A percentile compares a stretch with the other conserved stretches of the same genome.
These are phyloP conservation scores for Rhinichthys osculus DNA, from an alignment of 2,797 vertebrate genomes.

Conservation along the genomic window DNA sequence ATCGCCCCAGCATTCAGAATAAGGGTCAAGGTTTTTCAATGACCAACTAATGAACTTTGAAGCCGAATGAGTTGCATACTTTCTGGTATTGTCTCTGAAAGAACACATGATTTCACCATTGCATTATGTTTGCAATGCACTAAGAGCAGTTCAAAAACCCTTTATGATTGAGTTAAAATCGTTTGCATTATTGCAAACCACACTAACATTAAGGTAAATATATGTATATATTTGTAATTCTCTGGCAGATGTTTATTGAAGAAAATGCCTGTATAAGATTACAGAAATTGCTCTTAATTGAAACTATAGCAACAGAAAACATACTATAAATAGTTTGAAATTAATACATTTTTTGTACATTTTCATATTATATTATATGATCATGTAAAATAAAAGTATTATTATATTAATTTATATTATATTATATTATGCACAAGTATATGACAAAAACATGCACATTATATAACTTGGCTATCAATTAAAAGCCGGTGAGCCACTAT, in stretches of 20 bases:
- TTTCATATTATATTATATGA: background rate
- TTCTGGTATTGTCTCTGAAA: background rate
- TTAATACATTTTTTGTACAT: background rate
- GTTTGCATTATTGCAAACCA: too few species aligned
- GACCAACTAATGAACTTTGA: background rate
- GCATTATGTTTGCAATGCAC: too few species aligned
- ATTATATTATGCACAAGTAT: background rate
- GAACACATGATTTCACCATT: background rate
- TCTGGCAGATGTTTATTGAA: background rate
- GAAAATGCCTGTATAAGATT: background rate
- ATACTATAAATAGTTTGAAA: background rate
- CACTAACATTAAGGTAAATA: background rate
- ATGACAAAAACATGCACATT: background rate
- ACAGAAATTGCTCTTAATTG: background rate
- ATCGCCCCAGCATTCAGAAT: background rate
- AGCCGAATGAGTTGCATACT: background rate
- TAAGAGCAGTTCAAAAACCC: too few species aligned
- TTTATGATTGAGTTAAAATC: too few species aligned
- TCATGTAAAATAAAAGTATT: too few species aligned
- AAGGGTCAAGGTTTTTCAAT: slow-evolving; percentile 10
- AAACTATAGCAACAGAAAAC: background rate
- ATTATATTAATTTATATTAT: background rate
- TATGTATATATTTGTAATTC: background rate
- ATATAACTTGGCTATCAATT: background rate
- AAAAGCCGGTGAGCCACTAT: background rate